Evolutionary conservation across 2,113 vertebrate genomes (phyloP).

Genomic region (Rutilus rutilus): DNA sequence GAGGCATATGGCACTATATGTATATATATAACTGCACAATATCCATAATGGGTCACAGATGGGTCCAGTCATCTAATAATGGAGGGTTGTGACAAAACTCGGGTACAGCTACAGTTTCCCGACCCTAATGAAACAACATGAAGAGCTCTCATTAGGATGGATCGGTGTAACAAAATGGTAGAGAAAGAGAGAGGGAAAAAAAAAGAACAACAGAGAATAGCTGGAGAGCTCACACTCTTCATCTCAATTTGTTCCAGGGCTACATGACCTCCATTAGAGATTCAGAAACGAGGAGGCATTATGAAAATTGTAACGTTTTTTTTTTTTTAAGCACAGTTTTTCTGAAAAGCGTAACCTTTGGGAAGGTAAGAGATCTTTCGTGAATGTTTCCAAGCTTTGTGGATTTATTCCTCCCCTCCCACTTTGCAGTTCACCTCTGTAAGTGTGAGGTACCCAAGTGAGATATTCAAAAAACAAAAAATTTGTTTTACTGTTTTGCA

Average conservation of each 20-base stretch:
- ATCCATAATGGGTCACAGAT: constrained; percentile 14
- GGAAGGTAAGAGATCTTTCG: constrained; percentile 40
- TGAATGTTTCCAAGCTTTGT: constrained; percentile 31
- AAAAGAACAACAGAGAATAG: constrained; percentile 48
- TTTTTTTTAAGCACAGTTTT: constrained; percentile 43
- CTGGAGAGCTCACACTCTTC: constrained; percentile 26
- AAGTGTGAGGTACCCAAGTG: background rate
- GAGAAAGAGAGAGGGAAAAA: constrained; percentile 45
- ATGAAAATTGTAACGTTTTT: constrained; percentile 49
- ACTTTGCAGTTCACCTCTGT: constrained; percentile 28
- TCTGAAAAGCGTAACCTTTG: constrained; percentile 47
- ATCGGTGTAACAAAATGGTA: constrained; percentile 45
- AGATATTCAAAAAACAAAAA: background rate
- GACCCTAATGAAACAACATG: constrained; percentile 64
- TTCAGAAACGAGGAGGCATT: constrained; percentile 55
- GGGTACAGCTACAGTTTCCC: constrained; percentile 63
- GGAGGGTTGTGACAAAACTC: background rate
- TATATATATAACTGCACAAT: background rate
- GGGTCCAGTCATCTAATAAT: constrained; percentile 10
- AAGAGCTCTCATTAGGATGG: constrained; percentile 59
- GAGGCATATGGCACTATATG: constrained; percentile 1
- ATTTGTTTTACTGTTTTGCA: background rate
- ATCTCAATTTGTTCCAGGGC: constrained; percentile 59
- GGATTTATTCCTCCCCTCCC: constrained; percentile 17
- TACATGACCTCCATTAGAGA: constrained; percentile 55